Evolutionary conservation across 2,797 vertebrate species (phyloP).

Genomic region (Psittacula echo): DNA sequence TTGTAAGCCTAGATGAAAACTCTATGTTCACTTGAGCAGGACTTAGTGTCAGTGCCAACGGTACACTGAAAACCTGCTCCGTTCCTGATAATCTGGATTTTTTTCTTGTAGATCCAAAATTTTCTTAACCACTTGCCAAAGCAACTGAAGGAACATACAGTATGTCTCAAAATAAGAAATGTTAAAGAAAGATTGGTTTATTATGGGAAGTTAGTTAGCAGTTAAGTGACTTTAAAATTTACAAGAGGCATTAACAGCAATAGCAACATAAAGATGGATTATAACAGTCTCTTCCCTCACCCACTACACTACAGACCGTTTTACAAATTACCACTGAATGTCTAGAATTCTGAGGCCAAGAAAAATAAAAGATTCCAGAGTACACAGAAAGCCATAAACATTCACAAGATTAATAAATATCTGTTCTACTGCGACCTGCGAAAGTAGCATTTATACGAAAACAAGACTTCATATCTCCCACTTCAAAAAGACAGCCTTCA

Average conservation of each 20-base stretch:
- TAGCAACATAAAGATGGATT: background rate
- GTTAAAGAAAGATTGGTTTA: background rate
- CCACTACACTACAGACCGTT: background rate
- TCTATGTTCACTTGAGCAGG: background rate
- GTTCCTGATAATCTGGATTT: background rate
- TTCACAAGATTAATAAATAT: background rate
- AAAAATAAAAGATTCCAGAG: background rate
- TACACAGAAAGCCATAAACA: background rate
- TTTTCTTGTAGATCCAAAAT: background rate
- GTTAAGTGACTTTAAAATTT: background rate
- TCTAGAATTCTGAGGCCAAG: background rate
- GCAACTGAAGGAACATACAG: background rate
- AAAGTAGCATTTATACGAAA: background rate
- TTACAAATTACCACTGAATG: background rate
- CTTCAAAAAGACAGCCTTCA: background rate
- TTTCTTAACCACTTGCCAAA: background rate
- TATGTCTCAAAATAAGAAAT: background rate
- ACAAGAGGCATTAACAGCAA: background rate
- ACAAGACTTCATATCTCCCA: background rate
- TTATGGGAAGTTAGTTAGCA: background rate
- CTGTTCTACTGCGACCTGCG: fast-evolving
- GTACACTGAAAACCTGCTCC: background rate
- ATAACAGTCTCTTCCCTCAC: background rate
- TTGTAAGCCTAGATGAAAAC: background rate
- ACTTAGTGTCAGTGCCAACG: background rate